Conservation (phyloP, 2,888 invertebrate species). For the Sarcophaga rosellei region DNA sequence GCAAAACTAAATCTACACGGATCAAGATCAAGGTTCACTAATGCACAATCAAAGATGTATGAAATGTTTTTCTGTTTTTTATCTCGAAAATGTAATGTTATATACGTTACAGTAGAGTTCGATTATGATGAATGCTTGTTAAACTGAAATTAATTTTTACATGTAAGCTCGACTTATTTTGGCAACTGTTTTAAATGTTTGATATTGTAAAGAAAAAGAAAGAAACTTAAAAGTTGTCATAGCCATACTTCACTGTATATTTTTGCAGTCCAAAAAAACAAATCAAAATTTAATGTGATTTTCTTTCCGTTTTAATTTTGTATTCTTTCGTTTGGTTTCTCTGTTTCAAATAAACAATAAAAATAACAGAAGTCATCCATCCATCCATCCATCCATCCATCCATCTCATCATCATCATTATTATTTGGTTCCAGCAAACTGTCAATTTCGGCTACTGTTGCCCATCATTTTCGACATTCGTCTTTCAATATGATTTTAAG, state of each 20-base stretch:
- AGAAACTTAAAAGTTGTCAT: too few relatives aligned
- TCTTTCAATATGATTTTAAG: neutral
- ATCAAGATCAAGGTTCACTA: constrained; percentile 58
- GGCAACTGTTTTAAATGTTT: too few relatives aligned
- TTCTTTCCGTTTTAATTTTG: constrained; percentile 30
- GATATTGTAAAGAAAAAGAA: too few relatives aligned
- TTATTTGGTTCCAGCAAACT: constrained; percentile 41
- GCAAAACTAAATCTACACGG: constrained; percentile 21
- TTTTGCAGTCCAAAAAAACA: constrained; percentile 29
- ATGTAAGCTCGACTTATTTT: too few relatives aligned
- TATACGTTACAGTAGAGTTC: too few relatives aligned
- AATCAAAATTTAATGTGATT: constrained; percentile 51
- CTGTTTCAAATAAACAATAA: neutral
- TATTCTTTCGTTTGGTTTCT: neutral
- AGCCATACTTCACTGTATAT: neutral
- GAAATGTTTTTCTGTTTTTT: neutral
- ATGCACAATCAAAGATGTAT: neutral
- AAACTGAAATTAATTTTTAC: accelerated
- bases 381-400: neutral
- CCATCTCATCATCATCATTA: constrained; percentile 25
- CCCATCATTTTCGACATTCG: neutral
- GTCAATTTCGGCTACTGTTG: constrained; percentile 59
- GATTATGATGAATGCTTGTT: too few relatives aligned
- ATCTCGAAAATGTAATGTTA: neutral
- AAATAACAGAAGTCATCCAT: constrained; percentile 33